Conservation (phyloP, 2,797 vertebrate genomes). For the Coranthus polyacanthus region DNA sequence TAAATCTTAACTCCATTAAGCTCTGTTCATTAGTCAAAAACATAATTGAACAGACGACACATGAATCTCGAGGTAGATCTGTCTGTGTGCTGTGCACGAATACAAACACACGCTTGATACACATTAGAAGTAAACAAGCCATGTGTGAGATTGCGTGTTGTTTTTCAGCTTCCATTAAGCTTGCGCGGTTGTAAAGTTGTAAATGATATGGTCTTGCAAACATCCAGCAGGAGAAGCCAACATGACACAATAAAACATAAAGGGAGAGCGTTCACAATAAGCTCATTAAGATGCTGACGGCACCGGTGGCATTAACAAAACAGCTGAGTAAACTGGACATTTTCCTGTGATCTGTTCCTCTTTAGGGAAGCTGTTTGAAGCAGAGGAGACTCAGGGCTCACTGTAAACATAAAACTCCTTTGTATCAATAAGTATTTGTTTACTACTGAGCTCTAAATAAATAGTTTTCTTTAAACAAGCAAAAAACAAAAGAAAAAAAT, state of each 20-base stretch:
- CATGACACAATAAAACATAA: constrained; percentile 39
- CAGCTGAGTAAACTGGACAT: constrained; percentile 49
- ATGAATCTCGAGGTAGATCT: constrained; percentile 35
- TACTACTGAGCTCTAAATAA: constrained; percentile 4
- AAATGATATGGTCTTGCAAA: constrained; percentile 2
- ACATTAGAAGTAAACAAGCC: constrained; percentile 19
- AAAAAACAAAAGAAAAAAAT: too few relatives aligned
- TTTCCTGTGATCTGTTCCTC: constrained; percentile 36
- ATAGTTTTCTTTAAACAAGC: constrained; percentile 11
- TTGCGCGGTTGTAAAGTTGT: constrained; percentile 35
- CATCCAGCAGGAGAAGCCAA: not conserved
- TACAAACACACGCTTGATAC: constrained; percentile 10
- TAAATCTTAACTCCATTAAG: constrained; percentile 20
- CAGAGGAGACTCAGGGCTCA: constrained; percentile 1
- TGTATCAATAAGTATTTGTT: not conserved
- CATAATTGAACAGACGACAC: constrained; percentile 47
- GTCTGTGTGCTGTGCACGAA: constrained; percentile 7
- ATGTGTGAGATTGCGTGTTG: constrained; percentile 15
- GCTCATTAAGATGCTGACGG: constrained; percentile 51
- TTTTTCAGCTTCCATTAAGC: constrained; percentile 34
- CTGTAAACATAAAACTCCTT: constrained; percentile 8
- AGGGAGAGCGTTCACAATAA: constrained; percentile 25
- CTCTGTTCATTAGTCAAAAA: constrained; percentile 46
- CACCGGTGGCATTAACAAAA: constrained; percentile 21
- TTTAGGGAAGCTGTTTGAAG: constrained; percentile 19